These are phyloP conservation scores for Exephanes ischioxanthus DNA, from an alignment of 2,888 invertebrate species.

Conservation along the genomic window DNA sequence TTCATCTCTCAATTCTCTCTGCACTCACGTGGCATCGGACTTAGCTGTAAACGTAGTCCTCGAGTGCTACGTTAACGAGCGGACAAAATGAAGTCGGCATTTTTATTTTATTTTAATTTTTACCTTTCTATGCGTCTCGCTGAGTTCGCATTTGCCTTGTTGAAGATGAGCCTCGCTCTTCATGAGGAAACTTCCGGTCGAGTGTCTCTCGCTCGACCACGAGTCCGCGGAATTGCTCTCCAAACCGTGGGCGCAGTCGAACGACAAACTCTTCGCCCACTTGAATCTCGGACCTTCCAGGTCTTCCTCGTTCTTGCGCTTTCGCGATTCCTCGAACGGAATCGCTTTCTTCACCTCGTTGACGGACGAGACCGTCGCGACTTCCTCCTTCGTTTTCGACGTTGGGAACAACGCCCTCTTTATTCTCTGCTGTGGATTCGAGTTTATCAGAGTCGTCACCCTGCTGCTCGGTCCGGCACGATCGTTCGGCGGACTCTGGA, in stretches of 20 bases:
- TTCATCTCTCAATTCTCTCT: too few species aligned
- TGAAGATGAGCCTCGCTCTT: constrained; percentile 71
- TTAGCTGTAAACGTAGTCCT: too few species aligned
- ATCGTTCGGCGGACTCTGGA: constrained; percentile 88
- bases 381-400: constrained; percentile 83
- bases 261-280: constrained; percentile 86
- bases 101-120: constrained; percentile 63
- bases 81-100: not conserved
- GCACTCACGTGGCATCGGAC: too few species aligned
- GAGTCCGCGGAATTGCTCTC: constrained; percentile 72
- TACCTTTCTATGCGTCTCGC: constrained; percentile 89
- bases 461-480: constrained; percentile 83
- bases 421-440: constrained; percentile 87
- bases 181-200: constrained; percentile 74
- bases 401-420: constrained; percentile 90
- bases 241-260: constrained; percentile 83
- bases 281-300: constrained; percentile 79
- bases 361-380: constrained; percentile 39
- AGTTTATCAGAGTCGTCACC: constrained; percentile 45
- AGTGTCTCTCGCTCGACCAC: constrained; percentile 76
- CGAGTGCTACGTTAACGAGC: too few species aligned
- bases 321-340: constrained; percentile 75
- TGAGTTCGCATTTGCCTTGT: constrained; percentile 85
- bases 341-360: constrained; percentile 54
- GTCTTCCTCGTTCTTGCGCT: constrained; percentile 81